phyloP scores from a whole-genome alignment of 2,113 vertebrate species.

The Catagonus wagneri region DNA sequence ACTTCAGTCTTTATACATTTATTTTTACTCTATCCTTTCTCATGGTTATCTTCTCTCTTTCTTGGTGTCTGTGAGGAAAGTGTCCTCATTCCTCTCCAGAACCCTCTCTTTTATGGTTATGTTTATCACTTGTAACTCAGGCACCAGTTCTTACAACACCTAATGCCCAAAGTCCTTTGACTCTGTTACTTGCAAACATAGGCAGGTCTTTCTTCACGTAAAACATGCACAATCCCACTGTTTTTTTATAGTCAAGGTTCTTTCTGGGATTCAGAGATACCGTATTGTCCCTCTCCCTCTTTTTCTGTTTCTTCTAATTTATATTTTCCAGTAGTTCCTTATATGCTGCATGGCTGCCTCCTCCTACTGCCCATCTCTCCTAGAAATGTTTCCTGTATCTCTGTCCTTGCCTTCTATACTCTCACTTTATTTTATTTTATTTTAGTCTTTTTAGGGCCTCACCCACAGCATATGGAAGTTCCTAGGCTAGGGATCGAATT shows the following conservation, averaged over 20 bases:
- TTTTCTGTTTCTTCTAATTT: neutral
- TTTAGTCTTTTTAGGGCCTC: too few relatives aligned
- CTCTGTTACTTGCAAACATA: neutral
- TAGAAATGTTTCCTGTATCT: neutral
- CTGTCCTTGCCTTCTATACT: neutral
- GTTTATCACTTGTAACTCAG: neutral
- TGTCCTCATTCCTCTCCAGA: neutral
- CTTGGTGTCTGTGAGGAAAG: neutral
- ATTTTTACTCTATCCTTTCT: neutral
- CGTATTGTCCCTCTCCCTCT: neutral
- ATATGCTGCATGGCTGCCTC: too few relatives aligned
- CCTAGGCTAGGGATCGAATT: too few relatives aligned
- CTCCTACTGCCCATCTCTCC: neutral
- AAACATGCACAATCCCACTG: neutral
- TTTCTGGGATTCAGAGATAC: neutral
- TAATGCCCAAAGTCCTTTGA: neutral
- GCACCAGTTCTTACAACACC: neutral
- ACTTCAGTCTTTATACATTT: constrained; percentile 18
- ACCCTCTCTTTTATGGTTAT: neutral
- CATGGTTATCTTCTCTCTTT: neutral
- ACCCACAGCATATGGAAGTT: too few relatives aligned
- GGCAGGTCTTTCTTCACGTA: neutral
- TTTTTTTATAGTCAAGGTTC: neutral
- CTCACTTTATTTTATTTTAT: too few relatives aligned
- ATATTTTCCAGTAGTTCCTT: neutral